Conservation (phyloP, 2,113 vertebrate species). For the Boulengeromyrus knoepffleri region DNA sequence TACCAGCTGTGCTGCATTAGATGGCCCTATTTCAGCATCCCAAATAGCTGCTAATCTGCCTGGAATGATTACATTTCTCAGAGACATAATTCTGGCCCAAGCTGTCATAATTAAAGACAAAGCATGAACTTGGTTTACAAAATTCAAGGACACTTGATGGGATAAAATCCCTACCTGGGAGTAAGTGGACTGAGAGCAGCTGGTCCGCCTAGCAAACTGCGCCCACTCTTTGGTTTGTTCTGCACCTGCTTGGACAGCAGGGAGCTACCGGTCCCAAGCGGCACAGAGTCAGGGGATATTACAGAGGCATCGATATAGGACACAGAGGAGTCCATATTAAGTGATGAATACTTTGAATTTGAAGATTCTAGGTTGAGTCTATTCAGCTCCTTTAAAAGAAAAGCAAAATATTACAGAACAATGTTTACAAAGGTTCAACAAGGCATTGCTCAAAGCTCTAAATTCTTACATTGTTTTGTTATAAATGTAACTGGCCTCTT, state of each 20-base stretch:
- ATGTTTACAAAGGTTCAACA: neutral
- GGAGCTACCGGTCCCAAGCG: conserved; percentile 75
- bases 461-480: neutral
- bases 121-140: neutral
- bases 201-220: conserved; percentile 87
- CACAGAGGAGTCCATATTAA: conserved; percentile 84
- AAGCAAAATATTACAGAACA: neutral
- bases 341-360: conserved; percentile 77
- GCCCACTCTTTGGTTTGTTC: conserved; percentile 92
- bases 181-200: conserved; percentile 84
- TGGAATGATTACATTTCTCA: neutral
- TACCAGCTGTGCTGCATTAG: neutral
- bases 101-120: neutral
- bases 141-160: neutral
- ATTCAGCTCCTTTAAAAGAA: conserved; percentile 78
- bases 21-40: neutral
- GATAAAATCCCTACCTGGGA: conserved; percentile 67
- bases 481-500: neutral
- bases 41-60: neutral
- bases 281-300: conserved; percentile 82
- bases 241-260: conserved; percentile 84
- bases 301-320: conserved; percentile 94
- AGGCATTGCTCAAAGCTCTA: neutral
- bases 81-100: neutral
- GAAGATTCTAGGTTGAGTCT: conserved; percentile 96